phyloP scores from a whole-genome alignment of 2,888 invertebrate genomes.

The Hermaeophaga mercurialis region DNA sequence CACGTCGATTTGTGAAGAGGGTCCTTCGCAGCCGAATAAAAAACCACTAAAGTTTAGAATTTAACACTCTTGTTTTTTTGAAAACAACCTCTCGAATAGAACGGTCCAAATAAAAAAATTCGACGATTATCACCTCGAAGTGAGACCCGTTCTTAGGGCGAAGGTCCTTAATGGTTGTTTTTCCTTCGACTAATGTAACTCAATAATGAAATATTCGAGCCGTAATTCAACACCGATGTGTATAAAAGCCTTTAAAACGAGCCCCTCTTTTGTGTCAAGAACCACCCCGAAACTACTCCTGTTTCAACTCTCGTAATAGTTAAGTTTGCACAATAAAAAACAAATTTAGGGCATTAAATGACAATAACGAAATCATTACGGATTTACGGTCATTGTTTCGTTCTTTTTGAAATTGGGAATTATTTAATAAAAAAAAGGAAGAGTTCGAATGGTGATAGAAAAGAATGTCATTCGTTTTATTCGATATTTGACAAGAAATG shows the following conservation, averaged over 20 bases:
- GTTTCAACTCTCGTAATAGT: slow-evolving; percentile 51
- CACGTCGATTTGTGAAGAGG: slow-evolving; percentile 21
- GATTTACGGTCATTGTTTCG: too few species aligned
- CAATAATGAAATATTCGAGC: slow-evolving; percentile 49
- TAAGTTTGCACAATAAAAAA: slow-evolving; percentile 53
- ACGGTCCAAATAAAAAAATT: slow-evolving; percentile 20
- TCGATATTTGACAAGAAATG: too few species aligned
- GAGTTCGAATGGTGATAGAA: too few species aligned
- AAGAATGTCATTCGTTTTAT: too few species aligned
- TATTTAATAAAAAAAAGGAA: too few species aligned
- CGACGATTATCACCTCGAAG: slow-evolving; percentile 14
- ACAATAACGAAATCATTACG: slow-evolving; percentile 40
- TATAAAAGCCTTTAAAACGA: slow-evolving; percentile 56
- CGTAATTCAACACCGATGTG: slow-evolving; percentile 52
- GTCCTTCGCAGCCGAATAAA: slow-evolving; percentile 20
- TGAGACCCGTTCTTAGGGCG: slow-evolving; percentile 23
- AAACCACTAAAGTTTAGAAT: slow-evolving; percentile 43
- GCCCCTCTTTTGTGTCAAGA: slow-evolving; percentile 51
- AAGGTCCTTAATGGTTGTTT: slow-evolving; percentile 30
- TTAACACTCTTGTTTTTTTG: slow-evolving; percentile 51
- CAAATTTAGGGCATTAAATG: slow-evolving; percentile 49
- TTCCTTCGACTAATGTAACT: slow-evolving; percentile 39
- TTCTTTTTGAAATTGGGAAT: too few species aligned
- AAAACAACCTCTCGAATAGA: slow-evolving; percentile 44
- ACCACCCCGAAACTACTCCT: slow-evolving; percentile 50